phyloP scores from a whole-genome alignment of 2,113 vertebrate species.

The Chamaetylas fuelleborni region DNA sequence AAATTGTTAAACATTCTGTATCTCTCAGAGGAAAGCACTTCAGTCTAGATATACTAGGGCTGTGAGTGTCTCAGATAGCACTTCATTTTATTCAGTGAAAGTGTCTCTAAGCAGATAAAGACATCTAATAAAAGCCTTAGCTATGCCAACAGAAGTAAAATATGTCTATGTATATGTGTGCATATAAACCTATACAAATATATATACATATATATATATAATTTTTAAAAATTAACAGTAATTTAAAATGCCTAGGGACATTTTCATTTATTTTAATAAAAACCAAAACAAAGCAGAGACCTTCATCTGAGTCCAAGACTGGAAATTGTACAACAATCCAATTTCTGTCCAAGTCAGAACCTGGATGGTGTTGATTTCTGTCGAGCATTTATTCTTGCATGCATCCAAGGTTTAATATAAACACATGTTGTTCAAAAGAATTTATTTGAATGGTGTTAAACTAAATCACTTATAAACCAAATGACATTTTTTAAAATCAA shows the following conservation, averaged over 20 bases:
- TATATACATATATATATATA: background rate
- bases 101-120: background rate
- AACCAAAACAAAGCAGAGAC: background rate
- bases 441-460: slow-evolving; percentile 5
- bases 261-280: background rate
- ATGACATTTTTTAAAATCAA: slow-evolving; percentile 23
- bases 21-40: background rate
- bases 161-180: background rate
- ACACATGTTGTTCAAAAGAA: background rate
- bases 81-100: slow-evolving; percentile 3
- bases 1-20: background rate
- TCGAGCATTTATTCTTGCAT: background rate
- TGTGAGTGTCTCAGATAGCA: background rate
- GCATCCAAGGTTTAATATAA: background rate
- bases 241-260: slow-evolving; percentile 16
- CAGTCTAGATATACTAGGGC: background rate
- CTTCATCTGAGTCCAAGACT: slow-evolving; percentile 19
- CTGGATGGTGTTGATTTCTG: background rate
- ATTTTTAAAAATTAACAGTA: background rate
- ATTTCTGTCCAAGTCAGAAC: slow-evolving; percentile 7
- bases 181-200: background rate
- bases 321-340: background rate
- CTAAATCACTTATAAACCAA: slow-evolving; percentile 42
- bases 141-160: background rate
- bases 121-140: background rate